Conservation (phyloP, 2,113 vertebrate genomes). For the Melanocharis versteri region DNA sequence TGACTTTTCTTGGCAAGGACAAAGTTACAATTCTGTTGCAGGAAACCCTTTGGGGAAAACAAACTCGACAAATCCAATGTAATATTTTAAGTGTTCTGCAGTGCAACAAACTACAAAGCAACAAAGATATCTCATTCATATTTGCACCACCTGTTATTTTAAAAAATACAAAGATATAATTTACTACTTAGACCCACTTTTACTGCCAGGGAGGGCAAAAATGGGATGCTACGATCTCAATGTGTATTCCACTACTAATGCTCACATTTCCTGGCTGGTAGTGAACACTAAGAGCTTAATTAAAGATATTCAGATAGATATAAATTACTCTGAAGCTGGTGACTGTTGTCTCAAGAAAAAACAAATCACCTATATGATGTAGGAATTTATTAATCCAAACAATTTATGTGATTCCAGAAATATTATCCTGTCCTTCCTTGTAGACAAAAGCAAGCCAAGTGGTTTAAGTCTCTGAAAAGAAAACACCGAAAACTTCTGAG, state of each 20-base stretch:
- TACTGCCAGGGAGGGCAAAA: neutral
- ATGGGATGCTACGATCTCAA: neutral
- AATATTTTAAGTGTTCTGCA: neutral
- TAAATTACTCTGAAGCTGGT: neutral
- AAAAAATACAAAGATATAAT: neutral
- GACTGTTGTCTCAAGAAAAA: neutral
- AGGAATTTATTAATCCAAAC: neutral
- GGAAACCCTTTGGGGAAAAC: neutral
- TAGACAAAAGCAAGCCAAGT: neutral
- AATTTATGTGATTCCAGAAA: neutral
- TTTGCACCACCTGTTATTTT: neutral
- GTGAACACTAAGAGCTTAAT: neutral
- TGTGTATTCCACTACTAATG: neutral
- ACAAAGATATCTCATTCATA: neutral
- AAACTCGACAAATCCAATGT: neutral
- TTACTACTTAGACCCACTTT: neutral
- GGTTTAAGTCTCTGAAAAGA: neutral
- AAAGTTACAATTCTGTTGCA: neutral
- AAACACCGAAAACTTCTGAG: neutral
- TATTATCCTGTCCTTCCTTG: neutral
- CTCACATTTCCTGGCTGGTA: neutral
- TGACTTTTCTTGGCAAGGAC: slow-evolving; percentile 18
- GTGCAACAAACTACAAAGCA: neutral
- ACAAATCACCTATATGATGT: neutral
- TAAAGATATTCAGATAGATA: neutral